These are phyloP conservation scores for Podarcis raffonei DNA, from an alignment of 2,113 vertebrate genomes.

Conservation along the genomic window DNA sequence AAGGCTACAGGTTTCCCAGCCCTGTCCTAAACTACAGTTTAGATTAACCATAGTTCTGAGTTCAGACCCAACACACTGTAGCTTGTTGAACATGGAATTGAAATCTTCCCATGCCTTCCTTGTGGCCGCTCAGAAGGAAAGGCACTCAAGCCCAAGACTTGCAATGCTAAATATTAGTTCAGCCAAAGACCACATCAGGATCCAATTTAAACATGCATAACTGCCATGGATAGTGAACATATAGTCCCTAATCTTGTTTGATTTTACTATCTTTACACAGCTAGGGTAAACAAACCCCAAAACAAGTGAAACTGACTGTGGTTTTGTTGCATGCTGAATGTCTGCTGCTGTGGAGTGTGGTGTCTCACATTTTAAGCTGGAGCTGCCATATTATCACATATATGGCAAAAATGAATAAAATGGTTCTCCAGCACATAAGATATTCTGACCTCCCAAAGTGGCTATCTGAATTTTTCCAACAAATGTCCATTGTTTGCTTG, in stretches of 20 bases:
- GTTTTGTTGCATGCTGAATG: constrained; percentile 25
- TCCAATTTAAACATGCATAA: constrained; percentile 32
- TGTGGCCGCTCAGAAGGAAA: too few relatives aligned
- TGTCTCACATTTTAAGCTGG: constrained; percentile 41
- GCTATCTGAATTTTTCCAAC: constrained; percentile 67
- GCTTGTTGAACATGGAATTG: too few relatives aligned
- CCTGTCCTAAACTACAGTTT: too few relatives aligned
- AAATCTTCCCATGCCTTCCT: too few relatives aligned
- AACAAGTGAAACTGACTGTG: constrained; percentile 16
- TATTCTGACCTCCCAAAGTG: constrained; percentile 60
- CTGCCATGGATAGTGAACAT: neutral
- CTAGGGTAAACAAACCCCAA: constrained; percentile 17
- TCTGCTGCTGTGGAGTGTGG: constrained; percentile 28
- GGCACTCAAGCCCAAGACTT: too few relatives aligned
- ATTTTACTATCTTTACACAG: constrained; percentile 33
- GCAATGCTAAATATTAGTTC: neutral
- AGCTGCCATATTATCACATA: constrained; percentile 57
- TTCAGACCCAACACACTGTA: too few relatives aligned
- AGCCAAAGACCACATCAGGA: neutral
- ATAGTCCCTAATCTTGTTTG: constrained; percentile 26
- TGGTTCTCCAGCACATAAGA: constrained; percentile 40
- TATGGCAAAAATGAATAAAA: constrained; percentile 52
- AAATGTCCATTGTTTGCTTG: constrained; percentile 76
- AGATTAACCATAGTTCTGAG: too few relatives aligned
- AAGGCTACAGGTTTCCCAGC: too few relatives aligned